Conservation (phyloP, 2,113 vertebrate genomes). For the Corythornis madagascariensis region DNA sequence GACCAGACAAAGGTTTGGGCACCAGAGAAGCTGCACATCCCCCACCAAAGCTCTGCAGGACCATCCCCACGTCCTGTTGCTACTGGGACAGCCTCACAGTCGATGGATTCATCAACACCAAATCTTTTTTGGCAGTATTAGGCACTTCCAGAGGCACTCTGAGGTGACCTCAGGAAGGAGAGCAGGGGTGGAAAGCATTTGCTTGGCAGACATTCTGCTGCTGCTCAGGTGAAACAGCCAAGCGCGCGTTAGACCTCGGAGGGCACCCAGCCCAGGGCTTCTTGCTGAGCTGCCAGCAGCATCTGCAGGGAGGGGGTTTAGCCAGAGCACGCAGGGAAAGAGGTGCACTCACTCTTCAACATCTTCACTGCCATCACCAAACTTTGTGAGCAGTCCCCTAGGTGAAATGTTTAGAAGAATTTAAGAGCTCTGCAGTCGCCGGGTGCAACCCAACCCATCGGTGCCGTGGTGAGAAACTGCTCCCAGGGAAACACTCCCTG, state of each 20-base stretch:
- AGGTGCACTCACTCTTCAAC: constrained; percentile 82
- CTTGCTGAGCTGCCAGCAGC: neutral
- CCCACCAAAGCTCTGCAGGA: neutral
- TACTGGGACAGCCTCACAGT: rapidly evolving
- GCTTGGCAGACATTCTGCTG: neutral
- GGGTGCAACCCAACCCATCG: neutral
- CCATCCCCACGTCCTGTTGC: rapidly evolving
- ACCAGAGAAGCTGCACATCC: neutral
- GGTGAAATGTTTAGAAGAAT: constrained; percentile 36
- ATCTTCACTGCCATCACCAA: constrained; percentile 84
- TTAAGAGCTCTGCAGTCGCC: neutral
- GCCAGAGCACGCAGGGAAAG: neutral
- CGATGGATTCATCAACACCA: rapidly evolving
- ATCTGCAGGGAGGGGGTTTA: neutral
- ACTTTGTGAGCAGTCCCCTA: constrained; percentile 84
- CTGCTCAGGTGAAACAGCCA: neutral
- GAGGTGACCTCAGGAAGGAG: neutral
- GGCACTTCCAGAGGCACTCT: neutral
- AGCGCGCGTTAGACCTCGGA: neutral
- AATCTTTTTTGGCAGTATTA: neutral
- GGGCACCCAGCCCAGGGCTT: neutral
- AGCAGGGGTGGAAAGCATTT: neutral
- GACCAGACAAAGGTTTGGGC: rapidly evolving
- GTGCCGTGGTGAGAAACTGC: neutral
- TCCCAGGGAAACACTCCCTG: too few species aligned